Base-by-base conservation (phyloP, 2,888 invertebrate genomes). In the Cecidostiba fungosa region DNA sequence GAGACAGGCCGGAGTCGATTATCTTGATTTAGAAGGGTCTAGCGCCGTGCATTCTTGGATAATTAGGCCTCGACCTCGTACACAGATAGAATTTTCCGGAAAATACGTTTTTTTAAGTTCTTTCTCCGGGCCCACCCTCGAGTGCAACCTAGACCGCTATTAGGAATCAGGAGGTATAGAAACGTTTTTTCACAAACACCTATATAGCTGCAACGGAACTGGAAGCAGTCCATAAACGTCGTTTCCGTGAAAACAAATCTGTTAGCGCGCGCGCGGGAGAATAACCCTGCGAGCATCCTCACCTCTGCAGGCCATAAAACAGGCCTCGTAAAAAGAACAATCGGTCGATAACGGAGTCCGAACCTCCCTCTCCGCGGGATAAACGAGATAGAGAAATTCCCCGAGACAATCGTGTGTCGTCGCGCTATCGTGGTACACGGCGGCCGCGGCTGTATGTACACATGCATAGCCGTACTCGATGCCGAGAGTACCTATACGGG, bases 21-120 rank as follows among this genome's bases (percentile, higher is more conserved):
- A 87, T 87, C 87, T 87, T 87, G 85, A 84, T 85, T 86, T 85
- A 81, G 82, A 78, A 43, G 86, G 85, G 86, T 66, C 82, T 29
- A 39, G 73, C 32, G 19, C 43, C 84, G 83, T 81, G 80, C 84
- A 86, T 86, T 84, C 73, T 73, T 32, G 36, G 72, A 82, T 84
- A 87, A 86, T 87, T 87, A 87, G 74, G 43, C 73, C 59, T 62
- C 80, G 82, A 82, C 77, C 86, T 84, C 47, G 50, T 3, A 3
- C 29, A 77, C 84, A 82, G 85, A 82, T 70, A 74, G 70, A 66
- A 73, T 73, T 85, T 85, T 85, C 70, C 78, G 50, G 50, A 77
- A 81, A 73, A 79, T 29, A 73, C 26, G 26, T 29, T 47, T 74
- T 84, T 74, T 4, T n/a, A 54, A 69, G 43, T 23, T n/a, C 3